Evolutionary conservation across 2,797 vertebrate species (phyloP).

Genomic region (Ataeniobius toweri): DNA sequence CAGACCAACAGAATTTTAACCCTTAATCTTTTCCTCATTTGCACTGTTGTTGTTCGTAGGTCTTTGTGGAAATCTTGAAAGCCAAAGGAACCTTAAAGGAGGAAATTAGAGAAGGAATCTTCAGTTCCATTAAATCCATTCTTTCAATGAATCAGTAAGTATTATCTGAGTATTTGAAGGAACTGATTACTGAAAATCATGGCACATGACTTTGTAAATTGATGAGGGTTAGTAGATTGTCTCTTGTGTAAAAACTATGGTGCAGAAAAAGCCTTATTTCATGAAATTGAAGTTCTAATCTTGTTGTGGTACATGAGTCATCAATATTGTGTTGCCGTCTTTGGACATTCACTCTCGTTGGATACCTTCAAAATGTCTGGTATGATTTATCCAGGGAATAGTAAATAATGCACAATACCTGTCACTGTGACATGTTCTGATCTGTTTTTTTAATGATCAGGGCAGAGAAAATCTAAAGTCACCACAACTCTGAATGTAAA

Average conservation of each 20-base stretch:
- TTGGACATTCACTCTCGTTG: not conserved
- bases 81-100: slow-evolving; percentile 89
- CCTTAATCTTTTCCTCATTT: slow-evolving; percentile 10
- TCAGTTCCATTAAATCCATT: slow-evolving; percentile 90
- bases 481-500: too few relatives aligned
- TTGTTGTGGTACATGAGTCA: slow-evolving; percentile 44
- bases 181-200: slow-evolving; percentile 57
- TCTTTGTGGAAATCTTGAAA: slow-evolving; percentile 91
- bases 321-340: slow-evolving; percentile 16
- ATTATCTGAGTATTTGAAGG: slow-evolving; percentile 84
- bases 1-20: slow-evolving; percentile 31
- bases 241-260: slow-evolving; percentile 73
- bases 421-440: too few relatives aligned
- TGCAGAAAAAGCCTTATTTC: slow-evolving; percentile 74
- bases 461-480: too few relatives aligned
- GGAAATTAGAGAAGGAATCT: slow-evolving; percentile 84
- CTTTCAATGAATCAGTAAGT: slow-evolving; percentile 91
- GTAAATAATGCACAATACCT: not conserved
- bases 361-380: not conserved
- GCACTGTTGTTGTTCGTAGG: slow-evolving; percentile 75
- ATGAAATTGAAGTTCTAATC: slow-evolving; percentile 15
- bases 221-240: slow-evolving; percentile 64
- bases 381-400: not conserved
- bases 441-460: too few relatives aligned
- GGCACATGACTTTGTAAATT: not conserved